Conservation (phyloP, 2,113 vertebrate genomes). For the Gavia stellata region DNA sequence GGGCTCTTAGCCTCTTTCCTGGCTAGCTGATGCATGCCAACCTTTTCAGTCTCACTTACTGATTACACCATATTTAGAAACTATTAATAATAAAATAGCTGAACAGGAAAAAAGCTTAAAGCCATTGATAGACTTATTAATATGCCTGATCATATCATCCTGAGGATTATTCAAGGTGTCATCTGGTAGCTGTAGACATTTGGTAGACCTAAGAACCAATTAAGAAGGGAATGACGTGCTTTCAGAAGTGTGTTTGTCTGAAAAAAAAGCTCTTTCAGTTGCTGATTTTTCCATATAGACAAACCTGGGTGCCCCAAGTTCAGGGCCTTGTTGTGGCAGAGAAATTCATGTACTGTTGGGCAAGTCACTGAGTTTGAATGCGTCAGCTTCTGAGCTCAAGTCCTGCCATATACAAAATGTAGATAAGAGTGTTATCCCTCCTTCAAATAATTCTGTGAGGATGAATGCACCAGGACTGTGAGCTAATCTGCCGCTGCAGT, state of each 20-base stretch:
- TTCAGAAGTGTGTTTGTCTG: background rate
- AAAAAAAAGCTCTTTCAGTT: background rate
- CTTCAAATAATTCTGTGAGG: background rate
- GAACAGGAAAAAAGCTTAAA: background rate
- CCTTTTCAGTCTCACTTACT: background rate
- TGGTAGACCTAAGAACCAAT: background rate
- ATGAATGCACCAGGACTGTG: background rate
- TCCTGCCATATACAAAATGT: background rate
- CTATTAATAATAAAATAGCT: background rate
- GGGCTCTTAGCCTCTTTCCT: background rate
- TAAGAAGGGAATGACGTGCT: background rate
- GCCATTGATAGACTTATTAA: background rate
- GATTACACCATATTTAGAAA: background rate
- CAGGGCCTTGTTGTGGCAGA: background rate
- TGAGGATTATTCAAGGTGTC: background rate
- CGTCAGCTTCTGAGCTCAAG: background rate
- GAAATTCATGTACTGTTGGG: background rate
- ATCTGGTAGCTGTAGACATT: background rate
- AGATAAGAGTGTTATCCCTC: background rate
- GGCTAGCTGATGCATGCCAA: background rate
- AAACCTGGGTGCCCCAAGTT: background rate
- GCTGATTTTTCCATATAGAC: background rate
- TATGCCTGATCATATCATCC: background rate
- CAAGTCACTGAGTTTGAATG: background rate
- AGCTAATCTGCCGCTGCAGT: background rate